Conservation (phyloP, 2,113 vertebrate species). For the Sciurus niger region DNA sequence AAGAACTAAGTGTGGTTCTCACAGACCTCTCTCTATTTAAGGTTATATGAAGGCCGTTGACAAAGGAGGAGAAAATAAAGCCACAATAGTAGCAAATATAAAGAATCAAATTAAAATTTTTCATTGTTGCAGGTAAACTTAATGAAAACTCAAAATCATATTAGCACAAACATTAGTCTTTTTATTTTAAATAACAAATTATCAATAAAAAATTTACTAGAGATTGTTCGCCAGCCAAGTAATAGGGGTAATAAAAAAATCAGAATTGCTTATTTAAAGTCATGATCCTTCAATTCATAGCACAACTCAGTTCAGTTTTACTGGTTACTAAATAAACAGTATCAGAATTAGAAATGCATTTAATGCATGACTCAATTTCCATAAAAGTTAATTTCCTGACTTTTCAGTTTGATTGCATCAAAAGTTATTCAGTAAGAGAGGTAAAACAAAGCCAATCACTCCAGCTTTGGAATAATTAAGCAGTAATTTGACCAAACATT, state of each 20-base stretch:
- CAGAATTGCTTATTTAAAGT: constrained; percentile 38
- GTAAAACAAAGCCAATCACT: constrained; percentile 91
- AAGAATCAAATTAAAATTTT: constrained; percentile 55
- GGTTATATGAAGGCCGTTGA: constrained; percentile 27
- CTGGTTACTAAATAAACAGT: constrained; percentile 79
- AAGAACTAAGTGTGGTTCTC: constrained; percentile 28
- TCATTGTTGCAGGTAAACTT: constrained; percentile 51
- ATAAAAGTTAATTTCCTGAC: constrained; percentile 82
- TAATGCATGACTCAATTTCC: constrained; percentile 77
- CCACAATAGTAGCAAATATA: background rate
- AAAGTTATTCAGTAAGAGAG: constrained; percentile 91
- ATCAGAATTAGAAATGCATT: constrained; percentile 73
- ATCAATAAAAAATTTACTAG: constrained; percentile 60
- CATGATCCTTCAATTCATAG: constrained; percentile 10
- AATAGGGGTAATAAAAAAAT: constrained; percentile 54
- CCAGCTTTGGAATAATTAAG: constrained; percentile 88
- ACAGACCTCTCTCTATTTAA: constrained; percentile 40
- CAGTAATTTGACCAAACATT: constrained; percentile 89
- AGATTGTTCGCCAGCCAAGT: constrained; percentile 8
- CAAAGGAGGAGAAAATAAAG: background rate
- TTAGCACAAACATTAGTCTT: background rate
- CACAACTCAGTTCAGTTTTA: constrained; percentile 62
- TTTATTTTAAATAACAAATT: constrained; percentile 63
- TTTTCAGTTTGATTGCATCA: constrained; percentile 86
- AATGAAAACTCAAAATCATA: constrained; percentile 56